Evolutionary conservation across 2,797 vertebrate genomes (phyloP), one percentile per base, ranked within the genome.

Genomic region (Lithobates sylvaticus): DNA sequence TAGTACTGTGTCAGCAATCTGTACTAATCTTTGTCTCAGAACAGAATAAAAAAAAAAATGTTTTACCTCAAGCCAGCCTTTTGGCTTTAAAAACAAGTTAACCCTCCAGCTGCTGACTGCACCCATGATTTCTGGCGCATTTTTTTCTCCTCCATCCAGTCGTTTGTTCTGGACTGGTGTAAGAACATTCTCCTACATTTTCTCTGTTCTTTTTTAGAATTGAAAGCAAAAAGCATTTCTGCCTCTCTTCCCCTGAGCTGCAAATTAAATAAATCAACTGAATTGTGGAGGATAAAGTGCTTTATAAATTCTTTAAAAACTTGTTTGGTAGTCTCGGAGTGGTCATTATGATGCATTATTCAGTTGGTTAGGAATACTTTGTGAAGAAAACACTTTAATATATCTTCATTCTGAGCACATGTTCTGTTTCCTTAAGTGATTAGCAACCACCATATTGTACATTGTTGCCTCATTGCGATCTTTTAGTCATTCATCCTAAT

Each of bases 261-360:
- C 39, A 81, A 89, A 88, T 89, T 64, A 84, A 89, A 81, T 84
- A 86, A 86, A 83, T 83, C 79, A 73, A 12, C 16, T n/a, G 21
- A 26, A 78, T 42, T 27, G 71, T 73, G 44, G 78, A 88, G 58
- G 83, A 78, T 78, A 65, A 84, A 68, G 77, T 85, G 74, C 74
- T 88, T 88, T 86, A 83, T 90, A 74, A 72, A 70, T 89, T 86
- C 82, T 83, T 88, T 78, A 77, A 83, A 88, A 88, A 58, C n/a
- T 21, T 65, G 81, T 88, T 91, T 91, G 88, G 86, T 90, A 88
- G 84, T 83, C 90, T 88, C 87, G 34, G 81, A 79, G 79, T 80
- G 61, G 89, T 92, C 71, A 78, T 91, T 90, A 86, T 18, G 88
- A 89, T 88, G 80, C 76, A 89, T 92, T 92, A 90, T 89, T 89